Conservation (phyloP, 1,140 invertebrate species). For the Hormaphis cornu region DNA sequence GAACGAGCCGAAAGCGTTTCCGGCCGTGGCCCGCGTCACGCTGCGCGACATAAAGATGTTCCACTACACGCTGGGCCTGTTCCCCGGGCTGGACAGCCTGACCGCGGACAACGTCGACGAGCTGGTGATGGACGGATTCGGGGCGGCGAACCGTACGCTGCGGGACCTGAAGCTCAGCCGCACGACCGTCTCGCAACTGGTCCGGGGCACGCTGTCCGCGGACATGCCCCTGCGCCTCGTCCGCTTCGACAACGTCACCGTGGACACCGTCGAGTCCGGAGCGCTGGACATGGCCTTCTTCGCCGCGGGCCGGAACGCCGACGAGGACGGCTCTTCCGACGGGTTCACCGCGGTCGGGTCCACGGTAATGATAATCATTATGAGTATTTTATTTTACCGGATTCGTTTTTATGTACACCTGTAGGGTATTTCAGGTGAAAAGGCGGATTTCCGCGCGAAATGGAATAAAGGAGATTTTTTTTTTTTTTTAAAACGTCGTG, state of each 20-base stretch:
- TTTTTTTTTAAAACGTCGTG: too few species aligned
- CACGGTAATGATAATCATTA: neutral
- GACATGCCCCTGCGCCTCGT: neutral
- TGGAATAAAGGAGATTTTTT: too few species aligned
- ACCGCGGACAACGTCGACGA: conserved; percentile 16
- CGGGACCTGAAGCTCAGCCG: neutral
- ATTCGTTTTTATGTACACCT: too few species aligned
- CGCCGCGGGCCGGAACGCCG: neutral
- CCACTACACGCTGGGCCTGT: conserved; percentile 27
- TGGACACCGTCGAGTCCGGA: neutral
- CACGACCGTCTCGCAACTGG: neutral
- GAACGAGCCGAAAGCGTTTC: neutral
- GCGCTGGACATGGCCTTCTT: conserved; percentile 5
- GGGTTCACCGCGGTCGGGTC: neutral
- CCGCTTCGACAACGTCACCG: neutral
- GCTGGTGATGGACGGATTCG: conserved; percentile 21
- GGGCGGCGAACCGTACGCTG: neutral
- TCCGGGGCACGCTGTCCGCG: neutral
- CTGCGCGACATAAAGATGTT: conserved; percentile 26
- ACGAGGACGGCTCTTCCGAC: neutral
- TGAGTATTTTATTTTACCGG: too few species aligned
- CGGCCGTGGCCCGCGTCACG: neutral
- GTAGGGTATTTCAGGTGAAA: too few species aligned
- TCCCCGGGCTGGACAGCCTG: conserved; percentile 12
- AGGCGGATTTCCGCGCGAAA: too few species aligned